A percentile compares a stretch with the other conserved stretches of the same genome.
phyloP scores from a whole-genome alignment of 2,888 invertebrate genomes.

The Phortica magna region DNA sequence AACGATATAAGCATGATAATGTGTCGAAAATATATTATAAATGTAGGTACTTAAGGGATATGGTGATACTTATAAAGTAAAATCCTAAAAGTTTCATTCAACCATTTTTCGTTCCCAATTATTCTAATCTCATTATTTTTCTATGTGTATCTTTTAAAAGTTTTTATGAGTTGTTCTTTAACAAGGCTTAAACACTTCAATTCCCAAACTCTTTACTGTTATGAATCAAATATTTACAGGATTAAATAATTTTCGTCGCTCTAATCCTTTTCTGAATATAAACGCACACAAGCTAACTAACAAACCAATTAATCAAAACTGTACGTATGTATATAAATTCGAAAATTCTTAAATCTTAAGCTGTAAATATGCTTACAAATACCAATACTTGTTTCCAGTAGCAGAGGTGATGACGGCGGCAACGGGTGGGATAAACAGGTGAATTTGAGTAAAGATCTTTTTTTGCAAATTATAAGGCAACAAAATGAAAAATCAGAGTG shows the following conservation, averaged over 20 bases:
- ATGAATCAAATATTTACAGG: too few species aligned
- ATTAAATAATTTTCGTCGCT: neutral
- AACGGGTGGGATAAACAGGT: neutral
- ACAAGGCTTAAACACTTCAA: too few species aligned
- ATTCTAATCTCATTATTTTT: too few species aligned
- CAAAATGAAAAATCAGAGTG: neutral
- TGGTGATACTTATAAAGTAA: too few species aligned
- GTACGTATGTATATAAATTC: neutral
- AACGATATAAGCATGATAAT: too few species aligned
- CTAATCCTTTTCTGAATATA: neutral
- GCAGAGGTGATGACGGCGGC: neutral
- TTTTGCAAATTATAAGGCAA: neutral
- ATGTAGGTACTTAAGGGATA: too few species aligned
- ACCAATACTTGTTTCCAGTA: neutral
- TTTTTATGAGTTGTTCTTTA: too few species aligned
- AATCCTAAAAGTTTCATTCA: too few species aligned
- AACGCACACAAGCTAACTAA: constrained; percentile 12
- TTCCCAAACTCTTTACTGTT: too few species aligned
- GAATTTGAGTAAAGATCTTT: neutral
- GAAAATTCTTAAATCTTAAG: constrained; percentile 39
- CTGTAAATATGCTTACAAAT: constrained; percentile 58
- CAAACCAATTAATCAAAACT: neutral
- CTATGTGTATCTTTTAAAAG: too few species aligned
- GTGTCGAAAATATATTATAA: too few species aligned
- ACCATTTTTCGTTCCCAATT: too few species aligned